Conservation (phyloP, 2,113 vertebrate genomes). For the Brevimyrus niger region DNA sequence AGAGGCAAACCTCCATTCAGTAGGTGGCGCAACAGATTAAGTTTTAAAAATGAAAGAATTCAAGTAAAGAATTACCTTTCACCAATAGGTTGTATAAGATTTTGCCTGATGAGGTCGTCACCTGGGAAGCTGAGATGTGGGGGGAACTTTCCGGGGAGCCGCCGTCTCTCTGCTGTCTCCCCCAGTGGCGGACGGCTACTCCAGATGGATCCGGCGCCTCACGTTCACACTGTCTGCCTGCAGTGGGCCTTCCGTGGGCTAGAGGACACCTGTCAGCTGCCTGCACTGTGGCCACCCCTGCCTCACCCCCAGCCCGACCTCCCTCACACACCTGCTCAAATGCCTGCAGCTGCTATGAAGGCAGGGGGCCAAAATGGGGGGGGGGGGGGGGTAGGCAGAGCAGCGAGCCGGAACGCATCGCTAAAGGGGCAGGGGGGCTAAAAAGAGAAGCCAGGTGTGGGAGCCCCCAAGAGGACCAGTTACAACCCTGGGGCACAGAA, state of each 20-base stretch:
- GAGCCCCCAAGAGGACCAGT: neutral
- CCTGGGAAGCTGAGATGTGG: neutral
- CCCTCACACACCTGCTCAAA: neutral
- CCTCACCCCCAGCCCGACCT: neutral
- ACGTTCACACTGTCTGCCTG: neutral
- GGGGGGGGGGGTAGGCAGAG: neutral
- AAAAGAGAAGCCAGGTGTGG: neutral
- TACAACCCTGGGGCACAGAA: neutral
- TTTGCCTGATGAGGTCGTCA: neutral
- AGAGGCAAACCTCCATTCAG: too few relatives aligned
- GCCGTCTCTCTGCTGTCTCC: neutral
- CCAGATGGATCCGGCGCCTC: neutral
- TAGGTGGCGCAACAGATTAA: too few relatives aligned
- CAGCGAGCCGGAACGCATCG: neutral
- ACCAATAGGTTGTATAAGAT: neutral
- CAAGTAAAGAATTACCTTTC: too few relatives aligned
- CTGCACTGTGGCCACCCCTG: neutral
- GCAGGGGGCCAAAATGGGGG: neutral
- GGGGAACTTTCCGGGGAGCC: neutral
- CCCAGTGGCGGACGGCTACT: neutral
- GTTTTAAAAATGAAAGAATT: too few relatives aligned
- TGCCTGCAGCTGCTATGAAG: neutral
- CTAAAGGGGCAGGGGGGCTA: neutral
- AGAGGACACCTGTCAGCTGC: neutral
- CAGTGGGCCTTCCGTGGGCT: neutral